phyloP scores from a whole-genome alignment of 2,797 vertebrate species.

The Eulemur mongoz region DNA sequence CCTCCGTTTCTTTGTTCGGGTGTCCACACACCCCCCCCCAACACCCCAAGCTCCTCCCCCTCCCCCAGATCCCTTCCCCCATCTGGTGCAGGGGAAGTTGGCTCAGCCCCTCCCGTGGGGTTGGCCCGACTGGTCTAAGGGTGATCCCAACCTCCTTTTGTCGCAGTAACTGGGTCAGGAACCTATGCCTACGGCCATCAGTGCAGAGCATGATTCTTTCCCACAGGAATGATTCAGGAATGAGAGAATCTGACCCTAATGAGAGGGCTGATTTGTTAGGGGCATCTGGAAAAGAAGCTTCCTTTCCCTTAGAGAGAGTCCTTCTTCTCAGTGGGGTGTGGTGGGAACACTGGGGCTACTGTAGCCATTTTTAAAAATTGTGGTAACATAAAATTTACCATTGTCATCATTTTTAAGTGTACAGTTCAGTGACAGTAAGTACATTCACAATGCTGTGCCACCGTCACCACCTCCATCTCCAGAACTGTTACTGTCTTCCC shows the following conservation, averaged over 20 bases:
- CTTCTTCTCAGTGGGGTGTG: neutral
- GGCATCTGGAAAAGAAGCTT: neutral
- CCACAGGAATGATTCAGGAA: neutral
- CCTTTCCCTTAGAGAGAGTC: neutral
- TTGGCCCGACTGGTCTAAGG: neutral
- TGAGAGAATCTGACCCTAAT: neutral
- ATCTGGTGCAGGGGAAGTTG: neutral
- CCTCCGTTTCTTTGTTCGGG: neutral
- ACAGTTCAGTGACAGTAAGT: neutral
- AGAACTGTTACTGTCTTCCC: neutral
- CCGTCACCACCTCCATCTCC: neutral
- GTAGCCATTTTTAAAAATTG: neutral
- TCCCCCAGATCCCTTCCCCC: no score
- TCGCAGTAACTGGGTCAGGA: neutral
- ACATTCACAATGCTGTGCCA: neutral
- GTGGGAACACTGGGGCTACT: neutral
- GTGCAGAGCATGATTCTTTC: neutral
- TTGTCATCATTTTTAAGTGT: neutral
- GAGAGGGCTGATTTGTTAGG: neutral
- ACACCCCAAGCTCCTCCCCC: neutral
- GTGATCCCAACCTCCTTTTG: neutral
- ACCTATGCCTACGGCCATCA: neutral
- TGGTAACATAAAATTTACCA: neutral
- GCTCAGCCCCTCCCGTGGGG: neutral
- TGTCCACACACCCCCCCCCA: no score